Percentiles rank a stretch among this genome's conserved stretches.
Conservation (phyloP, 2,888 invertebrate species). For the Gryllus longicercus region DNA sequence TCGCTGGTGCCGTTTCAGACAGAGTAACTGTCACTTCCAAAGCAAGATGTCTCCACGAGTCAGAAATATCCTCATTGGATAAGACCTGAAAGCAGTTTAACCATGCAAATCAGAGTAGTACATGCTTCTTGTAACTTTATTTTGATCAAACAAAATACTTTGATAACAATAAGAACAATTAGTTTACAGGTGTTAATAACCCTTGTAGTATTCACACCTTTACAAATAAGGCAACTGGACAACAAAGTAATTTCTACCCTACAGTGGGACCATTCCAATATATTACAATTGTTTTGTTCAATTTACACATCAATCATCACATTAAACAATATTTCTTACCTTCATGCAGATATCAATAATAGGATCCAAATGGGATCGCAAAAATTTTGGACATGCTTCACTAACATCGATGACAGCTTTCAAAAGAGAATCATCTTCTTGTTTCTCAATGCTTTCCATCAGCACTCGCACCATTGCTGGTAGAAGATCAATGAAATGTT, state of each 20-base stretch:
- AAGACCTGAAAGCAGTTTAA: constrained; percentile 54
- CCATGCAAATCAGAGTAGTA: background rate
- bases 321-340: constrained; percentile 47
- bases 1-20: constrained; percentile 92
- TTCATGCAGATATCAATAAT: constrained; percentile 88
- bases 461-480: constrained; percentile 69
- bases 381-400: constrained; percentile 87
- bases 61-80: constrained; percentile 65
- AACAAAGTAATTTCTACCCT: too few species aligned
- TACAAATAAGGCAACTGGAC: too few species aligned
- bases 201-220: too few species aligned
- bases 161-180: too few species aligned
- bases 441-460: constrained; percentile 75
- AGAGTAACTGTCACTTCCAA: constrained; percentile 75
- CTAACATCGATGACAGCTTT: constrained; percentile 93
- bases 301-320: too few species aligned
- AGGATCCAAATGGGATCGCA: constrained; percentile 79
- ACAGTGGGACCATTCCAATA: too few species aligned
- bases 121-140: too few species aligned
- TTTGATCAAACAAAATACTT: too few species aligned
- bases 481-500: constrained; percentile 82
- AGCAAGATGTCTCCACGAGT: constrained; percentile 84
- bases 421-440: constrained; percentile 84
- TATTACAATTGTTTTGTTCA: too few species aligned
- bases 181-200: too few species aligned